Conservation (phyloP, 2,888 invertebrate genomes). For the Cephus spinipes region DNA sequence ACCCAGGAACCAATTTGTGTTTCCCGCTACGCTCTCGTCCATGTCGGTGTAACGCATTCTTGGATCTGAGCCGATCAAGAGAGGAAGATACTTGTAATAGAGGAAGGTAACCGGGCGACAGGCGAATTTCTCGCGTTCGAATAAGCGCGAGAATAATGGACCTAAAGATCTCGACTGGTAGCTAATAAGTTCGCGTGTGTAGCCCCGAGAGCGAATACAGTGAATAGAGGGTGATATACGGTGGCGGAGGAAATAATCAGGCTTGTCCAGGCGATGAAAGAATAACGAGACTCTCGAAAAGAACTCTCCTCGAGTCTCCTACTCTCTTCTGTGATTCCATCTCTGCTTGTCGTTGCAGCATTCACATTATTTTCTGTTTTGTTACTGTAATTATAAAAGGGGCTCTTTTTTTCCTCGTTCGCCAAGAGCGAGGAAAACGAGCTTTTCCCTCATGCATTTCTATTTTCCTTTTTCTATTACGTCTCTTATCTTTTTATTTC, state of each 20-base stretch:
- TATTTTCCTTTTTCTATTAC: not conserved
- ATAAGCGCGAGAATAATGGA: not conserved
- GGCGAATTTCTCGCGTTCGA: not conserved
- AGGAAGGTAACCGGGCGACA: not conserved
- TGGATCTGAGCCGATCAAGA: conserved; percentile 44
- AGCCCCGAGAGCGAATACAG: not conserved
- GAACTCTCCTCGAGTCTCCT: not conserved
- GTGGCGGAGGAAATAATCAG: not conserved
- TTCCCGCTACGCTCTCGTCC: conserved; percentile 55
- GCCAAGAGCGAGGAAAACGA: not conserved
- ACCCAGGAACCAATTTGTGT: conserved; percentile 64
- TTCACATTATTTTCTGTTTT: not conserved
- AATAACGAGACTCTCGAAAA: not conserved
- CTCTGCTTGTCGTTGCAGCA: not conserved
- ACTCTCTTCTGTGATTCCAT: not conserved
- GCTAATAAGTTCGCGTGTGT: not conserved
- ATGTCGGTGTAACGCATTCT: conserved; percentile 54
- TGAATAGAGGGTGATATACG: not conserved
- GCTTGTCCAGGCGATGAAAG: not conserved
- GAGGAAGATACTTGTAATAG: not conserved
- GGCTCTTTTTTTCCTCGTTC: not conserved
- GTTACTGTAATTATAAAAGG: not conserved
- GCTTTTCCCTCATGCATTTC: not conserved
- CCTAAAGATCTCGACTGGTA: not conserved
- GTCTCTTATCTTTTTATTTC: not conserved